Conservation (phyloP, 2,113 vertebrate genomes). For the Trematomus loennbergii region DNA sequence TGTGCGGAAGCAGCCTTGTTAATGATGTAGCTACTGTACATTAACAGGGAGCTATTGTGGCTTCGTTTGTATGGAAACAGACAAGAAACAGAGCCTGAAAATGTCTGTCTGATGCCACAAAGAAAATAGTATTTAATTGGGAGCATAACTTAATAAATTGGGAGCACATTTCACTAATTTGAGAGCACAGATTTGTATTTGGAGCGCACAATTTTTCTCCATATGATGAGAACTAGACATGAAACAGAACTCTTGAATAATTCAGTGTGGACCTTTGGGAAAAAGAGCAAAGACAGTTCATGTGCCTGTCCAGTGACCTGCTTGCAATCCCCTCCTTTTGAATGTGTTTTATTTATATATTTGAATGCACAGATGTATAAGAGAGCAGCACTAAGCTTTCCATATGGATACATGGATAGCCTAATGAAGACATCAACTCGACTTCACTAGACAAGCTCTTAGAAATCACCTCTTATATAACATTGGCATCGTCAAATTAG, state of each 20-base stretch:
- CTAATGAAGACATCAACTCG: conserved; percentile 36
- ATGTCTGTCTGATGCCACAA: background rate
- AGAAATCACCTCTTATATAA: background rate
- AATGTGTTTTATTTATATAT: background rate
- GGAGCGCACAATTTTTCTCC: too few relatives aligned
- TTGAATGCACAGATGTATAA: conserved; percentile 24
- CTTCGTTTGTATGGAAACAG: background rate
- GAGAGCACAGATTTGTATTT: background rate
- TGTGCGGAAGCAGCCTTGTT: background rate
- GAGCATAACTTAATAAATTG: background rate
- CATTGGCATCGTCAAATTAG: too few relatives aligned
- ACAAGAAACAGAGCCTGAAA: background rate
- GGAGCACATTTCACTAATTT: background rate
- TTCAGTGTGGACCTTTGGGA: conserved; percentile 57
- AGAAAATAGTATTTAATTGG: background rate
- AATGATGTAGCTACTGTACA: background rate
- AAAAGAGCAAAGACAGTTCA: conserved; percentile 33
- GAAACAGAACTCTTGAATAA: conserved; percentile 56
- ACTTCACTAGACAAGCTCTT: background rate
- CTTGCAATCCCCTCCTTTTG: background rate
- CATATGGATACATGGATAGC: background rate
- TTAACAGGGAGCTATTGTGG: background rate
- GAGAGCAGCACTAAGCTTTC: background rate
- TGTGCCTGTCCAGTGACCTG: conserved; percentile 14
- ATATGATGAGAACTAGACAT: conserved; percentile 17